These are phyloP conservation scores for chimpanzee (Pan troglodytes) DNA, from an alignment of 2,113 vertebrate species.

Conservation along the genomic window DNA sequence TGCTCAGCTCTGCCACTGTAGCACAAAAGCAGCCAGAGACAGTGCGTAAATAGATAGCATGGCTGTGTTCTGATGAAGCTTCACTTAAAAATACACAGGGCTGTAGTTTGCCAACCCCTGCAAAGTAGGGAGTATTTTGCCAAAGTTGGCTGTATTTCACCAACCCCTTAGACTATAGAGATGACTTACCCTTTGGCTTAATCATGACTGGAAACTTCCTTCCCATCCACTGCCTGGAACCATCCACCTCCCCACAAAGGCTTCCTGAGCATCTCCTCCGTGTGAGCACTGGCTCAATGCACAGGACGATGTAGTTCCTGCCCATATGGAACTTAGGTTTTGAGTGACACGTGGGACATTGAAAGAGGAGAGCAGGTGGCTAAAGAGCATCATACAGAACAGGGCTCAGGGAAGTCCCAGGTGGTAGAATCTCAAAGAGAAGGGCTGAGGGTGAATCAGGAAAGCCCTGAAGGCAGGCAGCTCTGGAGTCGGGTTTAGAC, in stretches of 20 bases:
- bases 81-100: neutral
- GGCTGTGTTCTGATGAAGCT: neutral
- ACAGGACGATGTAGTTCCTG: neutral
- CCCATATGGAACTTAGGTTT: neutral
- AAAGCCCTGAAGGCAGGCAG: neutral
- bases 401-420: neutral
- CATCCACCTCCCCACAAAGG: neutral
- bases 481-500: neutral
- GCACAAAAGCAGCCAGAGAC: neutral
- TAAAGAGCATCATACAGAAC: neutral
- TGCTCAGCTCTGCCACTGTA: accelerated
- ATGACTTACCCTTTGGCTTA: neutral
- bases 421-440: neutral
- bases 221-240: neutral
- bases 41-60: too few species aligned
- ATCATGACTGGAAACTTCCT: neutral
- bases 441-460: neutral
- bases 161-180: neutral
- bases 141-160: neutral
- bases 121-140: too few species aligned
- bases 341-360: neutral
- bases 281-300: neutral
- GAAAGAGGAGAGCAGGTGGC: neutral
- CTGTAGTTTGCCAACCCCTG: neutral
- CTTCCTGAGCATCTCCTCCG: neutral